Base-by-base conservation (phyloP, 2,113 vertebrate genomes). In the Bothrops jararaca region DNA sequence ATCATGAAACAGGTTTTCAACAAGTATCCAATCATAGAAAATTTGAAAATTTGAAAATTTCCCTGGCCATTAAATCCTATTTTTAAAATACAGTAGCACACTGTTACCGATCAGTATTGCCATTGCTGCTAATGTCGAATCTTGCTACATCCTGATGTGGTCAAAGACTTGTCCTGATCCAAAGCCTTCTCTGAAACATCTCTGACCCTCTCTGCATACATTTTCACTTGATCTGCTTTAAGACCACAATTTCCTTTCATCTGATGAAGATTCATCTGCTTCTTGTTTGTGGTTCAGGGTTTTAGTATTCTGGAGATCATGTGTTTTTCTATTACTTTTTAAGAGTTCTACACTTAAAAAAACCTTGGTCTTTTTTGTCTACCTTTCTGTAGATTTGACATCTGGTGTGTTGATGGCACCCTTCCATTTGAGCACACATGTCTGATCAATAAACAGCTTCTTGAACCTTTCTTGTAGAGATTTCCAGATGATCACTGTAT, bases 381-480 rank as follows among this genome's bases (percentile, higher is more conserved):
- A 86, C 20, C 29, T 91, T 91, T 91, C 52, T 85, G 52, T 42
- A 91, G 85, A 48, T 60, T 48, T 87, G 45, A 88, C n/a, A 92
- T 88, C 48, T 88, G 57, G 48, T 88, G 39, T 22, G 26, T 64
- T 88, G 58, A 13, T 52, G 60, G 52, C 23, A 64, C 57, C 58
- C 85, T 91, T 74, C 53, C 5, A 91, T 53, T 52, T 92, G n/a
- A 92, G 6, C 18, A 60, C 15, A 23, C 91, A 60, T 60, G 26
- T 48, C 24, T 91, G 20, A 58, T 58, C 85, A 87, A 24, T 88
- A 92, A 91, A 88, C 34, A 92, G 69, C 42, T 88, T 88, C 58
- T 88, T 42, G 29, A 88, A 39, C 58, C 58, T 60, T 42, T 92
- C 57, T 39, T 88, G 10, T 69, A 20, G 48, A 88, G 26, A 12